These are phyloP conservation scores for Dendrolimus punctatus DNA, from an alignment of 1,140 invertebrate genomes.

Conservation along the genomic window DNA sequence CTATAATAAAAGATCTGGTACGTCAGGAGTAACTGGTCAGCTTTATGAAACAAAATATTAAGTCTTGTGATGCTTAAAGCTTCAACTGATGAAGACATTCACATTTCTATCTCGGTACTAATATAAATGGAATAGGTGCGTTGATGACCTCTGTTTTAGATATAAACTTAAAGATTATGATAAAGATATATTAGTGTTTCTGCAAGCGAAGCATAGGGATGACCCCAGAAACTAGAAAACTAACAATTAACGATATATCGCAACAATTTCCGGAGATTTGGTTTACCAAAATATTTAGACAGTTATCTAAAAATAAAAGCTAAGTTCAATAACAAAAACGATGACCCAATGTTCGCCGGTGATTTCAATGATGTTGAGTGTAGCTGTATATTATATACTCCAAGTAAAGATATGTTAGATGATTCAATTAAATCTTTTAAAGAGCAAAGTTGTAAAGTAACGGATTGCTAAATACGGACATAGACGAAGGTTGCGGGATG, in stretches of 20 bases:
- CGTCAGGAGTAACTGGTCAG: conserved; percentile 6
- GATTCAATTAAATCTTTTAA: background rate
- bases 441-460: conserved; percentile 1
- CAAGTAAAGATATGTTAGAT: conserved; percentile 1
- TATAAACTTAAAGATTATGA: conserved; percentile 3
- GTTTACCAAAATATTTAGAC: conserved; percentile 7
- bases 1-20: conserved; percentile 3
- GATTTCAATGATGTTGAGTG: conserved; percentile 2
- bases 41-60: conserved; percentile 11
- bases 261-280: background rate
- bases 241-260: conserved; percentile 4
- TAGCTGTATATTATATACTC: conserved; percentile 9
- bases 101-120: conserved; percentile 9
- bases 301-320: conserved; percentile 11
- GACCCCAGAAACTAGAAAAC: conserved; percentile 4
- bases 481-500: background rate
- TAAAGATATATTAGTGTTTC: conserved; percentile 3
- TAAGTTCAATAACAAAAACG: conserved; percentile 2
- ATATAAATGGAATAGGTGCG: conserved; percentile 7
- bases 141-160: conserved; percentile 8
- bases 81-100: conserved; percentile 3
- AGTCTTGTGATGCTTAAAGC: conserved; percentile 6
- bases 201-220: conserved; percentile 13
- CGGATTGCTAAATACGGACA: conserved; percentile 4
- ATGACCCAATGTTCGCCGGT: background rate